Base-by-base conservation (phyloP, 2,113 vertebrate genomes). In the Speoplatyrhinus poulsoni region DNA sequence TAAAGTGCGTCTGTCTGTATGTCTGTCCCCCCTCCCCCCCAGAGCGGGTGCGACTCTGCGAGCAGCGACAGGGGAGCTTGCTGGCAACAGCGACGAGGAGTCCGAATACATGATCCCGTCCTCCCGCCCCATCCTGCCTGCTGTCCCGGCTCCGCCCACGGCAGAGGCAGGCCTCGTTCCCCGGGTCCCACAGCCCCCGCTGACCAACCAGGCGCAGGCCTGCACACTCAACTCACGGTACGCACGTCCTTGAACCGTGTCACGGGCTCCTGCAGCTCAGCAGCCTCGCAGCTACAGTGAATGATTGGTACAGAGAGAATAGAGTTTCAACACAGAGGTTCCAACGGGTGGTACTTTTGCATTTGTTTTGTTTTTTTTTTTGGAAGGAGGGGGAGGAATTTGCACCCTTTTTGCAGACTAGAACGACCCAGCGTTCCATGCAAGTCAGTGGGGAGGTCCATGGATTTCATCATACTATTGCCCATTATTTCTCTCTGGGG, bases 61-160 rank as follows among this genome's bases (percentile, higher is more conserved):
- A 82, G 77, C 87, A 65, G 88, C 85, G 65, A 19, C 92, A 1
- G 93, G 90, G 63, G 95, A 96, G 16, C 94, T 94, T 65, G 59
- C 70, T 8, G 83, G 85, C 50, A 95, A 96, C 67, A 94, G 89
- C 0, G 94, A 94, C 6, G 96, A 97, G 65, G 97, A 98, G 74
- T 93, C 95, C 0, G 97, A 97, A 64, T 99, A 99, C 89, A 99
- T 98, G 98, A 94, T 95, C 36, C 98, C 98, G 1, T 95, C 95
- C 26, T 98, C 97, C 3, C 92, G 95, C 46, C 98, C 96, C 1
- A 70, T 93, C 50, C 85, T 94, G 62, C 90, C 91, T 57, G 85
- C 89, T 54, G 61, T 88, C 41, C 17, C 33, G 0, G 19, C 77
- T 4, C 54, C 71, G 13, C 57, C 81, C 6, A 76, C 49, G 9